These are phyloP conservation scores for Macrosteles quadrilineatus DNA, from an alignment of 1,140 invertebrate species.

Conservation along the genomic window DNA sequence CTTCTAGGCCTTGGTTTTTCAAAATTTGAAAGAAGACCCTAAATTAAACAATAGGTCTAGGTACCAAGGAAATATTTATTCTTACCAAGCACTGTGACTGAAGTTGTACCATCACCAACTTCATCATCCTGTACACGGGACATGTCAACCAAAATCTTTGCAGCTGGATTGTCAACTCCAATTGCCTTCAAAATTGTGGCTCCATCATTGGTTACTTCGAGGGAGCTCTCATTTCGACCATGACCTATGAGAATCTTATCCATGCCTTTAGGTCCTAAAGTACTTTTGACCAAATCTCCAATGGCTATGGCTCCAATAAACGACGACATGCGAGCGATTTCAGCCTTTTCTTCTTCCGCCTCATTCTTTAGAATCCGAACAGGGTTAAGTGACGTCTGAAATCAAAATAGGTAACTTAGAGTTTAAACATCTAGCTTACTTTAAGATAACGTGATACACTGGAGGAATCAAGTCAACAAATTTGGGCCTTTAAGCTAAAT, in stretches of 20 bases:
- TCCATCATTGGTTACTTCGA: slow-evolving; percentile 99
- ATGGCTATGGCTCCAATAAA: slow-evolving; percentile 99
- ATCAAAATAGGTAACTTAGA: neutral
- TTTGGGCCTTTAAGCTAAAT: too few relatives aligned
- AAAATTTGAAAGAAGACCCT: too few relatives aligned
- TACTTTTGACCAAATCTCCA: slow-evolving; percentile 97
- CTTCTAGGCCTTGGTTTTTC: too few relatives aligned
- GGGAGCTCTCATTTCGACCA: slow-evolving; percentile 77
- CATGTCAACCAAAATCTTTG: slow-evolving; percentile 98
- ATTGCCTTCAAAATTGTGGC: slow-evolving; percentile 97
- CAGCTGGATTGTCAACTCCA: slow-evolving; percentile 98
- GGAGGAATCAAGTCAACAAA: too few relatives aligned
- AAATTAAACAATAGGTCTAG: too few relatives aligned
- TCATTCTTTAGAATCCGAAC: slow-evolving; percentile 56
- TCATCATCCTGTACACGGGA: slow-evolving; percentile 99
- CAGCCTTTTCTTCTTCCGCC: slow-evolving; percentile 97
- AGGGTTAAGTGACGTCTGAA: slow-evolving; percentile 29
- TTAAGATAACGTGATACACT: too few relatives aligned
- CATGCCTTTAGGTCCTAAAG: slow-evolving; percentile 99
- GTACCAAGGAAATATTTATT: too few relatives aligned
- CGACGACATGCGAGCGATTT: slow-evolving; percentile 92
- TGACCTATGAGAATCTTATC: slow-evolving; percentile 96
- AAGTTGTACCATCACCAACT: slow-evolving; percentile 99
- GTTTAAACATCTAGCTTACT: too few relatives aligned
- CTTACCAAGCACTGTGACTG: slow-evolving; percentile 93